phyloP scores from a whole-genome alignment of 2,113 vertebrate genomes.

The Urocynchramus pylzowi region DNA sequence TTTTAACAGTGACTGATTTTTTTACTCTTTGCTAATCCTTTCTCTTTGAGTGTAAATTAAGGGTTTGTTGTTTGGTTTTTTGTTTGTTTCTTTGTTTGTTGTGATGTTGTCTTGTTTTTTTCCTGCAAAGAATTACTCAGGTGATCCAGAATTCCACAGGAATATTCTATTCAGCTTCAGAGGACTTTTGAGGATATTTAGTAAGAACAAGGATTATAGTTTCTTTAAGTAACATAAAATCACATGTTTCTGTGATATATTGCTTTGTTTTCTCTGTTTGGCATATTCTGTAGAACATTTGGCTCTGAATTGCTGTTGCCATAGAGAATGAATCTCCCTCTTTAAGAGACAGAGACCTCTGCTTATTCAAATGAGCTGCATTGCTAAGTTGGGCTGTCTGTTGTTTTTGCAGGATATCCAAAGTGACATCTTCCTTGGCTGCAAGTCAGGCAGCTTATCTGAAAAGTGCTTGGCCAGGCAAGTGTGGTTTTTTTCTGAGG shows the following conservation, averaged over 20 bases:
- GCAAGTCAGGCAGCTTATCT: neutral
- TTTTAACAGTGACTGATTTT: neutral
- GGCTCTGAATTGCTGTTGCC: neutral
- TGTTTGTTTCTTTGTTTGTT: neutral
- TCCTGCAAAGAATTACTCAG: neutral
- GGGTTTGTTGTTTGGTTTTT: neutral
- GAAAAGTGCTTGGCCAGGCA: neutral
- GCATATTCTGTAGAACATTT: neutral
- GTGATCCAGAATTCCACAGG: neutral
- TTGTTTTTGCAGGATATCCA: neutral
- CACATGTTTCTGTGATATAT: neutral
- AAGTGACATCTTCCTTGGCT: neutral
- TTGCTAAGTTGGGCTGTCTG: neutral
- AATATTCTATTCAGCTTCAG: neutral
- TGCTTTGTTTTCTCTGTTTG: neutral
- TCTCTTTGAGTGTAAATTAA: neutral
- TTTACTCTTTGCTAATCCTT: neutral
- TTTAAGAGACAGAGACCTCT: neutral
- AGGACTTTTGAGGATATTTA: neutral
- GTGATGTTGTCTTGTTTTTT: neutral
- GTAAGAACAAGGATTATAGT: neutral
- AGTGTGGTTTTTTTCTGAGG: neutral
- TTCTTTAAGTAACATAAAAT: neutral
- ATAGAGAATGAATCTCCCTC: neutral
- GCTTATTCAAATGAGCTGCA: neutral